These are phyloP conservation scores for Archips xylosteana DNA, from an alignment of 2,888 invertebrate genomes.

Conservation along the genomic window DNA sequence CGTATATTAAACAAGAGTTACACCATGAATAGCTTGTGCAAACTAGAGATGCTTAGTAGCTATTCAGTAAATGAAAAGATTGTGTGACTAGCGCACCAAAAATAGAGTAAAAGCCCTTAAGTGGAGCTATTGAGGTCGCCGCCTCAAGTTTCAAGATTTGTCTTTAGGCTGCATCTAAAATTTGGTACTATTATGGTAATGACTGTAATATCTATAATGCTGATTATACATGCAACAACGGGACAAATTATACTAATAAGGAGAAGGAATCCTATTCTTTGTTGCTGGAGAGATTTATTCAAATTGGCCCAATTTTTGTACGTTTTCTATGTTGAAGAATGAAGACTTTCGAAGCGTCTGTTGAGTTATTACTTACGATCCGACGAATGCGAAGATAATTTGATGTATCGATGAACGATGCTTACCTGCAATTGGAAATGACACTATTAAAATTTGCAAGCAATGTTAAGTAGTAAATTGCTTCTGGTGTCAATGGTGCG, in stretches of 20 bases:
- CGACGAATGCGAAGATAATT: constrained; percentile 10
- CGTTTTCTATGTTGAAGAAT: constrained; percentile 27
- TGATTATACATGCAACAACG: constrained; percentile 29
- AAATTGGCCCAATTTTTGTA: constrained; percentile 73
- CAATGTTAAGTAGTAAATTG: too few relatives aligned
- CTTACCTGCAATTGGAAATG: constrained; percentile 63
- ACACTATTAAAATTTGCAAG: not conserved
- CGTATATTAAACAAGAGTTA: constrained; percentile 61
- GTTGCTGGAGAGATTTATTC: constrained; percentile 64
- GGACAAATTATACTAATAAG: constrained; percentile 55
- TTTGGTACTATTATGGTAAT: constrained; percentile 33
- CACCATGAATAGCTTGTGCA: constrained; percentile 60
- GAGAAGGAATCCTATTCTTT: constrained; percentile 49
- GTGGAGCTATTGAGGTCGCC: constrained; percentile 24
- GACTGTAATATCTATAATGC: constrained; percentile 22
- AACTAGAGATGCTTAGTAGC: constrained; percentile 65
- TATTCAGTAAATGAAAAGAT: constrained; percentile 50
- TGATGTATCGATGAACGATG: constrained; percentile 27
- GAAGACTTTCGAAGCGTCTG: constrained; percentile 1
- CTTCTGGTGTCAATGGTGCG: constrained; percentile 3
- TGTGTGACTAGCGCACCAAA: constrained; percentile 36
- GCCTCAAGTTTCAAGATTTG: constrained; percentile 18
- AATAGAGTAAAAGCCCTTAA: constrained; percentile 17
- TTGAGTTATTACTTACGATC: constrained; percentile 32
- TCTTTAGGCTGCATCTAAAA: constrained; percentile 11